Evolutionary conservation across 2,797 vertebrate genomes (phyloP).

Genomic region (Onychomys torridus): DNA sequence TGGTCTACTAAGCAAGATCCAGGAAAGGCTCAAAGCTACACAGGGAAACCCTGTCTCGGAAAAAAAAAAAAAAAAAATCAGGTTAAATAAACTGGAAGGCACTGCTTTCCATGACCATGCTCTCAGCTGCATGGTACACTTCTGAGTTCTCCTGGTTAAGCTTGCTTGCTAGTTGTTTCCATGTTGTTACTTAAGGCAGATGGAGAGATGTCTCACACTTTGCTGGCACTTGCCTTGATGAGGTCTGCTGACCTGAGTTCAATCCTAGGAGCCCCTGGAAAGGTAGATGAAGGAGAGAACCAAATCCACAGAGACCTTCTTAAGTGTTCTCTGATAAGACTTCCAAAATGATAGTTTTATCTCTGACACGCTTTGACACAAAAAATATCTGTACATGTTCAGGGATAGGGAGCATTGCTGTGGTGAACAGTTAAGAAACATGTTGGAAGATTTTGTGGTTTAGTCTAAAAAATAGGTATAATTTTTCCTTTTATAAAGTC

Average conservation of each 20-base stretch:
- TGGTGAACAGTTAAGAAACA: slow-evolving; percentile 73
- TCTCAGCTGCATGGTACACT: neutral
- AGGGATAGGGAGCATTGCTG: slow-evolving; percentile 52
- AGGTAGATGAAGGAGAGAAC: neutral
- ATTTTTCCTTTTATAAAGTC: slow-evolving; percentile 78
- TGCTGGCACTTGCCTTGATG: neutral
- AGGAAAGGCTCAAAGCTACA: too few species aligned
- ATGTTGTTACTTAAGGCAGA: slow-evolving; percentile 27
- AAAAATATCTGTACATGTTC: neutral
- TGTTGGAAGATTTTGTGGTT: slow-evolving; percentile 75
- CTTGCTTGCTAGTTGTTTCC: slow-evolving; percentile 49
- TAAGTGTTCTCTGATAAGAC: slow-evolving; percentile 50
- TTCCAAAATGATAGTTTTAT: slow-evolving; percentile 46
- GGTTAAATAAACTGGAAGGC: slow-evolving; percentile 78
- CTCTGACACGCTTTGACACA: slow-evolving; percentile 46
- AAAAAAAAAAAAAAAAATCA: too few species aligned
- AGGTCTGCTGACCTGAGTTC: neutral
- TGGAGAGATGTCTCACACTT: too few species aligned
- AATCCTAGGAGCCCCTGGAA: neutral
- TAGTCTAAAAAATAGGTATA: slow-evolving; percentile 78
- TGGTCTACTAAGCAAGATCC: too few species aligned
- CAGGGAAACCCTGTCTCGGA: too few species aligned
- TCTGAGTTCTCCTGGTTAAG: slow-evolving; percentile 37
- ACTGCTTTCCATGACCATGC: slow-evolving; percentile 59
- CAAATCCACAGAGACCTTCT: neutral